Percentiles rank a stretch among this genome's conserved stretches.
Conservation (phyloP, 2,113 vertebrate species). For the Elgaria multicarinata region DNA sequence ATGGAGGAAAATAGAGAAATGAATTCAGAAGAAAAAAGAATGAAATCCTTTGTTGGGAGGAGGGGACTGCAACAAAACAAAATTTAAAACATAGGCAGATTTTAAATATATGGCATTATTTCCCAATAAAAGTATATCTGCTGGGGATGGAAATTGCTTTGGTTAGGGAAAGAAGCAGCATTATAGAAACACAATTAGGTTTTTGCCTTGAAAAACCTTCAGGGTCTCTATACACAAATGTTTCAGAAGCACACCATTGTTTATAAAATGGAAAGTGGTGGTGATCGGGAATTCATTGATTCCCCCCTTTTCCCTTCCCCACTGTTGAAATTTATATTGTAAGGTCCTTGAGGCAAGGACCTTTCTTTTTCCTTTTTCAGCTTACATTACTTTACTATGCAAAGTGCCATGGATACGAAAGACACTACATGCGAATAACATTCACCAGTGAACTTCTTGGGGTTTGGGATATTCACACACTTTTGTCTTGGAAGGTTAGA, state of each 20-base stretch:
- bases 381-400: background rate
- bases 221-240: slow-evolving; percentile 43
- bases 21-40: background rate
- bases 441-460: background rate
- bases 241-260: background rate
- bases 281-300: background rate
- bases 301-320: background rate
- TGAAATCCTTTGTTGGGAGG: background rate
- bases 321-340: background rate
- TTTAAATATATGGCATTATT: slow-evolving; percentile 1
- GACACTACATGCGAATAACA: background rate
- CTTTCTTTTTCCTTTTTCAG: background rate
- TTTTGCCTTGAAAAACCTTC: slow-evolving; percentile 47
- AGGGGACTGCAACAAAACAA: background rate
- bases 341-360: background rate
- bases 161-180: slow-evolving; percentile 55
- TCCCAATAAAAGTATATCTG: background rate
- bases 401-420: background rate
- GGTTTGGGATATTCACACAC: background rate
- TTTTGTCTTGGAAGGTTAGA: background rate
- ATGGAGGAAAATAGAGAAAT: background rate
- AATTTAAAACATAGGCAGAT: background rate
- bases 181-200: background rate
- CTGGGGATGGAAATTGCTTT: slow-evolving; percentile 20
- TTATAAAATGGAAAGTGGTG: background rate